A percentile compares a stretch with the other conserved stretches of the same genome.
These are phyloP conservation scores for Triplophysa rosa DNA, from an alignment of 2,113 vertebrate species.

Conservation along the genomic window DNA sequence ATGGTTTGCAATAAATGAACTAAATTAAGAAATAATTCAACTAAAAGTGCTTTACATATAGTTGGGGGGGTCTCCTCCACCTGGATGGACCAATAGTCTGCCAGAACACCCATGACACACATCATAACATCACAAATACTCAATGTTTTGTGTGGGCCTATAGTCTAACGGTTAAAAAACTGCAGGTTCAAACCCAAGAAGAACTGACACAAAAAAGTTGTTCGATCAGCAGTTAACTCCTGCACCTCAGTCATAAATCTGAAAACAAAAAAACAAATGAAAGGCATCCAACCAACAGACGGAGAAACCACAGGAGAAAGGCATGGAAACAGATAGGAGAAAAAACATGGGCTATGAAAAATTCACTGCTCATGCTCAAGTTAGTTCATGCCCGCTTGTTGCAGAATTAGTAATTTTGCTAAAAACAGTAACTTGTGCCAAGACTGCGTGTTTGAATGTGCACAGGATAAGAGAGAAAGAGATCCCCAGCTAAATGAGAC, in stretches of 20 bases:
- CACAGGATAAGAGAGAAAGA: not conserved
- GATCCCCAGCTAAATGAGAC: slow-evolving; percentile 21
- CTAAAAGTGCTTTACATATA: no score
- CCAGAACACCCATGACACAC: no score
- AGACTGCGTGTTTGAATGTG: slow-evolving; percentile 33
- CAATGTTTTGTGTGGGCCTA: not conserved
- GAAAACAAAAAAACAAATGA: not conserved
- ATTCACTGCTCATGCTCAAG: slow-evolving; percentile 29
- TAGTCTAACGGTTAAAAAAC: not conserved
- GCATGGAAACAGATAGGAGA: not conserved
- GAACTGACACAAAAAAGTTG: not conserved
- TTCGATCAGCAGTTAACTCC: not conserved
- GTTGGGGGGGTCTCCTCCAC: no score
- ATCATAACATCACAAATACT: no score
- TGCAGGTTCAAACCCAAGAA: not conserved
- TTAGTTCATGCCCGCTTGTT: slow-evolving; percentile 28
- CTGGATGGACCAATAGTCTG: no score
- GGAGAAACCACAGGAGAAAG: not conserved
- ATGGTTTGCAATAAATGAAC: no score
- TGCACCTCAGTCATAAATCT: not conserved
- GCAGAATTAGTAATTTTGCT: slow-evolving; percentile 12
- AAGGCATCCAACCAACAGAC: not conserved
- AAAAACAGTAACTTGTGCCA: slow-evolving; percentile 24
- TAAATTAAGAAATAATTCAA: no score
- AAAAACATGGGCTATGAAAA: not conserved